Evolutionary conservation across 2,888 invertebrate genomes (phyloP).

Genomic region (Coremacera marginata): DNA sequence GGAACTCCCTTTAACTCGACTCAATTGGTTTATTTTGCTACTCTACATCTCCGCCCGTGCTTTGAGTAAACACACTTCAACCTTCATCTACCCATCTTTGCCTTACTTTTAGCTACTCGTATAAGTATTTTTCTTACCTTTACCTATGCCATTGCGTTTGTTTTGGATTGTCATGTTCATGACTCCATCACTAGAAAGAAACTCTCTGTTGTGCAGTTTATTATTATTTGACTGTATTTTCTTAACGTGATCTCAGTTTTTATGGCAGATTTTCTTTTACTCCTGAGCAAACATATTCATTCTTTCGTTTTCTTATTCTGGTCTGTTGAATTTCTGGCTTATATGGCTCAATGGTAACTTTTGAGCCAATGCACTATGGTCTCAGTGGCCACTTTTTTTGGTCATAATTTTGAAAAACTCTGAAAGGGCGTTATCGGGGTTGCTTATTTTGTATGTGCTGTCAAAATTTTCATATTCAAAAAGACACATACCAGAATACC

Average conservation of each 20-base stretch:
- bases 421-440: too few relatives aligned
- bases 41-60: background rate
- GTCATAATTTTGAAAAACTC: background rate
- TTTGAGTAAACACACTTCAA: background rate
- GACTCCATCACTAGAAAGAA: background rate
- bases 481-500: too few relatives aligned
- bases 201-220: slow-evolving; percentile 30
- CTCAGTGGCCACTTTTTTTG: background rate
- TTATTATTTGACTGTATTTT: slow-evolving; percentile 24
- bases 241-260: slow-evolving; percentile 21
- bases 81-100: too few relatives aligned
- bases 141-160: background rate
- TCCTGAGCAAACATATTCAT: background rate
- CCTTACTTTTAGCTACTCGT: too few relatives aligned
- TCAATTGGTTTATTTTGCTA: background rate
- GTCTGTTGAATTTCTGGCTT: background rate
- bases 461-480: too few relatives aligned
- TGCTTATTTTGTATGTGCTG: too few relatives aligned
- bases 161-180: slow-evolving; percentile 24
- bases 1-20: background rate
- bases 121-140: background rate
- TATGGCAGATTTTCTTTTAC: slow-evolving; percentile 15
- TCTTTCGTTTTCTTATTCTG: background rate
- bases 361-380: background rate
- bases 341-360: slow-evolving; percentile 11